Evolutionary conservation across 2,113 vertebrate species (phyloP).

Genomic region (Alouatta palliata): DNA sequence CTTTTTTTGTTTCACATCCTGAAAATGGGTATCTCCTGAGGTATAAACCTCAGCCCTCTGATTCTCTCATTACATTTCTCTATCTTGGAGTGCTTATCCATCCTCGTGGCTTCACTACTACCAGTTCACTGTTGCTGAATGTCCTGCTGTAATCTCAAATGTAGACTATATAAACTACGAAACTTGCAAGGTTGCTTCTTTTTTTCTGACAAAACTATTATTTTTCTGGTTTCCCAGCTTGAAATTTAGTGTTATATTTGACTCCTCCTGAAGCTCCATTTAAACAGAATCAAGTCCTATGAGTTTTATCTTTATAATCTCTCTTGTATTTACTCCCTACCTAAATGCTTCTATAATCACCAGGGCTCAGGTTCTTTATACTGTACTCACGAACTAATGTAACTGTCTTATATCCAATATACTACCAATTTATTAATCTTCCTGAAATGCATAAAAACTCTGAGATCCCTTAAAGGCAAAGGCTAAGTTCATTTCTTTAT

Average conservation of each 20-base stretch:
- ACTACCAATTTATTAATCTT: background rate
- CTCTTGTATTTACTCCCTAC: background rate
- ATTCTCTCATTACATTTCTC: background rate
- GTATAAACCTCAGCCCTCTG: background rate
- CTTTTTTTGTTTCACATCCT: background rate
- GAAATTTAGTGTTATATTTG: background rate
- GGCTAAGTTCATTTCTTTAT: constrained; percentile 1
- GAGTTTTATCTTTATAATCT: background rate
- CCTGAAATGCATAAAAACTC: background rate
- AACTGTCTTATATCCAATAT: background rate
- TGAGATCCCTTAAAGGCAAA: background rate
- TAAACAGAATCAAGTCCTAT: background rate
- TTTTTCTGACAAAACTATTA: background rate
- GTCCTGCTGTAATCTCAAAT: background rate
- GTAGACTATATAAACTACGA: background rate
- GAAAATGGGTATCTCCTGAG: background rate
- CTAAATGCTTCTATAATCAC: background rate
- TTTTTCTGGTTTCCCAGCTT: background rate
- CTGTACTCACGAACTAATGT: background rate
- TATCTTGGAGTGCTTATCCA: background rate
- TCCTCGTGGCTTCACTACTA: background rate
- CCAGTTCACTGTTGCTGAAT: background rate
- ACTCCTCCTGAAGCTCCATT: background rate
- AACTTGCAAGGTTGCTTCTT: background rate
- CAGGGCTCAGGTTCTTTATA: background rate